Base-by-base conservation (phyloP, 2,797 vertebrate genomes). In the Coranthus polyacanthus region DNA sequence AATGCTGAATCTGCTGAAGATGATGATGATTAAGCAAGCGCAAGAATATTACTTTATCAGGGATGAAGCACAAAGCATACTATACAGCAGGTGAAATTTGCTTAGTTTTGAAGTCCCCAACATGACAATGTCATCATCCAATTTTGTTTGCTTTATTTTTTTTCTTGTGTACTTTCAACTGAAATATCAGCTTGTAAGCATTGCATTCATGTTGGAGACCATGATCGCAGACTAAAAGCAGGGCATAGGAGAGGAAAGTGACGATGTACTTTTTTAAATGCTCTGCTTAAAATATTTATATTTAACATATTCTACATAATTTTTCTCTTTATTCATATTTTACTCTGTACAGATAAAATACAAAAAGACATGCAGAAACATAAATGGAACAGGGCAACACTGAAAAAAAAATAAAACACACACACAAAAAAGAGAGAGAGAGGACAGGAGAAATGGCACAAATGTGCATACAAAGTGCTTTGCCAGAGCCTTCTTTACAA, bases 151-250 rank as follows among this genome's bases (percentile, higher is more conserved):
- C 0, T 15, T 57, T 62, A 47, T 11, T 5, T 20, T 61, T 16
- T 63, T 52, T 37, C 22, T 43, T 15, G 62, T 32, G 11, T 54
- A 57, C 44, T 38, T 26, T 50, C 1, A 68, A 37, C 6, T n/a
- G 2, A 59, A 64, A 38, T 7, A 11, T 58, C 5, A 56, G 20
- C 50, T 45, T 59, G 5, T 57, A 17, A 45, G 32, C 54, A 15
- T 36, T 37, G 43, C 39, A 26, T 51, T 78, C 79, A 89, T 82
- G 76, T 74, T 81, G 76, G 74, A 70, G 79, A 82, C 68, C 66
- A 36, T 36, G 39, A 75, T 2, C 52, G 43, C 24, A 79, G 78
- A 66, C 26, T 45, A 64, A 68, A 81, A 83, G 46, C 60, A 73
- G 32, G 22, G 34, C 6, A 55, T 0, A 72, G 55, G 15, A 66